Percentiles rank a stretch among this genome's conserved stretches.
These are phyloP conservation scores for Melanotaenia duboulayi DNA, from an alignment of 2,113 vertebrate genomes.

Conservation along the genomic window DNA sequence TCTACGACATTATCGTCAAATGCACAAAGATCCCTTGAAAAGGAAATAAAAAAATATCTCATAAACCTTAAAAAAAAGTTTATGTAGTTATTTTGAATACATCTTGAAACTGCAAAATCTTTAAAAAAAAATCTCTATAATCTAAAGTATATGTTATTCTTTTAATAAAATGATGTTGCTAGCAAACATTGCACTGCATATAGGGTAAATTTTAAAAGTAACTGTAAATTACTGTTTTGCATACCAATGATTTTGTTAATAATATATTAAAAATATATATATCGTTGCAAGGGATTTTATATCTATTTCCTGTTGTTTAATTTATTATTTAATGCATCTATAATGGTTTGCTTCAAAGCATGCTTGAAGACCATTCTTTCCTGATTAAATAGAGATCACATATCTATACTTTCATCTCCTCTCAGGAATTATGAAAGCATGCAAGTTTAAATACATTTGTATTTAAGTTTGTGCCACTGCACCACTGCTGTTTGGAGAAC, in stretches of 20 bases:
- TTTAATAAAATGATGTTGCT: no score
- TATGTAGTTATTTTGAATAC: no score
- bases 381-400: conserved; percentile 8
- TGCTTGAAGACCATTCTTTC: neutral
- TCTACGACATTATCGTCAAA: conserved; percentile 12
- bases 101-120: no score
- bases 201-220: neutral
- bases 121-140: no score
- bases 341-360: neutral
- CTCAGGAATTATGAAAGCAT: conserved; percentile 37
- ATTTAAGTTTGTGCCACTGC: conserved; percentile 1
- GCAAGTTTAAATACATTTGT: conserved; percentile 25
- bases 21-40: neutral
- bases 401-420: conserved; percentile 13
- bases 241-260: neutral
- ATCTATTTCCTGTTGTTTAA: neutral
- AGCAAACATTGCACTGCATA: neutral
- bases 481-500: conserved; percentile 47
- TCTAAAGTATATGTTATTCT: no score
- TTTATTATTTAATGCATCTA: neutral
- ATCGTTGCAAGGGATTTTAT: conserved; percentile 9
- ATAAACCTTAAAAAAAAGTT: no score
- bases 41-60: no score
- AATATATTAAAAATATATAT: neutral
- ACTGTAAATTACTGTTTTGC: neutral